Conservation (phyloP, 2,797 vertebrate species). For the Setipinna tenuifilis region DNA sequence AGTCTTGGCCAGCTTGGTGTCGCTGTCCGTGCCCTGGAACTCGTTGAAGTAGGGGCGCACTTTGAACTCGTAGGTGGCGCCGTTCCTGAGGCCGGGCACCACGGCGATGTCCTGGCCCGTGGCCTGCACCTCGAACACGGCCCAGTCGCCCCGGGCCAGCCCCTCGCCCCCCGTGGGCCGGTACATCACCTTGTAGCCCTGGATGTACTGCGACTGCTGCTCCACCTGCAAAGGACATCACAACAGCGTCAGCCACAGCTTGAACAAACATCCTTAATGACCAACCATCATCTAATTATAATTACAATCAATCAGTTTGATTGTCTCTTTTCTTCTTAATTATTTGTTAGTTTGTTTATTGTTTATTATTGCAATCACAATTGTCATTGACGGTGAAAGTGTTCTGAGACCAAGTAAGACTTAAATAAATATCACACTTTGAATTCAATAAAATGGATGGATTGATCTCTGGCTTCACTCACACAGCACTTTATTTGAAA, state of each 20-base stretch:
- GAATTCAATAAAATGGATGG: too few relatives aligned
- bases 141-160: slow-evolving; percentile 86
- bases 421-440: too few relatives aligned
- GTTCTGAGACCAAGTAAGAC: too few relatives aligned
- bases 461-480: slow-evolving; percentile 35
- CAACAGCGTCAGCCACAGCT: background rate
- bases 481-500: background rate
- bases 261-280: slow-evolving; percentile 32
- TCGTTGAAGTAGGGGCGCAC: slow-evolving; percentile 97
- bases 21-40: slow-evolving; percentile 98
- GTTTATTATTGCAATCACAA: too few relatives aligned
- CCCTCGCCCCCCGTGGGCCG: slow-evolving; percentile 78
- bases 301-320: too few relatives aligned
- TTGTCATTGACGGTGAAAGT: too few relatives aligned
- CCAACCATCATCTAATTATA: slow-evolving; percentile 23
- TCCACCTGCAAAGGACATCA: slow-evolving; percentile 82
- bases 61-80: slow-evolving; percentile 95
- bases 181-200: slow-evolving; percentile 97
- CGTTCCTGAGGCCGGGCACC: slow-evolving; percentile 91
- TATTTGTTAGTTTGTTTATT: too few relatives aligned
- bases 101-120: slow-evolving; percentile 88
- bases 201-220: slow-evolving; percentile 96
- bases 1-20: slow-evolving; percentile 93
- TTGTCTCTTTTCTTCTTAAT: too few relatives aligned
- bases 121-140: slow-evolving; percentile 91